Percentiles rank a stretch among this genome's conserved stretches.
Evolutionary conservation across 2,888 invertebrate genomes (phyloP).

Genomic region (Gryllus longicercus): DNA sequence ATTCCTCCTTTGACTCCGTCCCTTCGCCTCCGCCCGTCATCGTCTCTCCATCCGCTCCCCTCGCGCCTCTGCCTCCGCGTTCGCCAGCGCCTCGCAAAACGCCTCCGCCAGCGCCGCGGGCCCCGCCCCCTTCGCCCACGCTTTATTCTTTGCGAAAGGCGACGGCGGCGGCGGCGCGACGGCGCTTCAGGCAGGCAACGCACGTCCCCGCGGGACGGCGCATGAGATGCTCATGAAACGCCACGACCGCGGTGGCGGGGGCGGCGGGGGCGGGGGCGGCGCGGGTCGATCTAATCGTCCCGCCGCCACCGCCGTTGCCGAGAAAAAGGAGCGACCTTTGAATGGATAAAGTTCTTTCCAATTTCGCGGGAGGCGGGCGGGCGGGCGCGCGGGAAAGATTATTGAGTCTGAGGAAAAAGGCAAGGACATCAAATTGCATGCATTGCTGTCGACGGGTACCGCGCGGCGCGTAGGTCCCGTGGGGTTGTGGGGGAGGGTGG

Average conservation of each 20-base stretch:
- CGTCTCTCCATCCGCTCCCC: too few species aligned
- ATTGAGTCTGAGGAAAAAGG: conserved; percentile 21
- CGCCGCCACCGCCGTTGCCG: not conserved
- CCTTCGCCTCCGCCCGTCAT: too few species aligned
- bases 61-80: too few species aligned
- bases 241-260: not conserved
- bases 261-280: not conserved
- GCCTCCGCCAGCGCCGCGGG: too few species aligned
- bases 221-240: conserved; percentile 20
- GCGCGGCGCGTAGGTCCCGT: too few species aligned
- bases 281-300: conserved; percentile 18
- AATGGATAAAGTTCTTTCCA: conserved; percentile 33
- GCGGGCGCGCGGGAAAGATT: conserved; percentile 25
- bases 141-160: too few species aligned
- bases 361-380: conserved; percentile 26
- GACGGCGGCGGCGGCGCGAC: not conserved
- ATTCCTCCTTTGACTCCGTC: too few species aligned
- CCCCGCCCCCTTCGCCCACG: too few species aligned
- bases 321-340: conserved; percentile 27
- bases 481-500: too few species aligned
- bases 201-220: conserved; percentile 19
- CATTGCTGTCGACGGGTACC: not conserved
- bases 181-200: not conserved
- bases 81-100: too few species aligned
- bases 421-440: conserved; percentile 19